A percentile compares a stretch with the other conserved stretches of the same genome.
Conservation (phyloP, 2,113 vertebrate species). For the Cromileptes altivelis region DNA sequence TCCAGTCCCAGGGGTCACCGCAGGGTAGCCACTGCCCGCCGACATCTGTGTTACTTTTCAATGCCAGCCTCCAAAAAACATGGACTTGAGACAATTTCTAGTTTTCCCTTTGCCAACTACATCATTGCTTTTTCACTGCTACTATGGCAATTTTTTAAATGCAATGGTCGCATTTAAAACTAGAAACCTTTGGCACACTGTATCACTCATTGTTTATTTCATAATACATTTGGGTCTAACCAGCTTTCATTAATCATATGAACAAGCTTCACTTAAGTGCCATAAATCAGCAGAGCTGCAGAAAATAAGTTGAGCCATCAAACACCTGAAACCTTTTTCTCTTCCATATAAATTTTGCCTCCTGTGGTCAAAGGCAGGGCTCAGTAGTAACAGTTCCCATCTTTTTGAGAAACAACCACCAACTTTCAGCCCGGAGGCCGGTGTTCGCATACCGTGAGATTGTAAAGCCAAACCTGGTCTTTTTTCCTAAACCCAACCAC, state of each 20-base stretch:
- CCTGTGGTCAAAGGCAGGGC: too few relatives aligned
- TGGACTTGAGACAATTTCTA: conserved; percentile 14
- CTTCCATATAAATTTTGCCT: neutral
- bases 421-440: too few relatives aligned
- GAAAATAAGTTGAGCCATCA: neutral
- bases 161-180: neutral
- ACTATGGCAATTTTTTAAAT: neutral
- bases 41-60: conserved; percentile 68
- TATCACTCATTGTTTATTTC: neutral
- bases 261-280: neutral
- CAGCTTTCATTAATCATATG: neutral
- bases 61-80: conserved; percentile 27
- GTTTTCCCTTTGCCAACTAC: conserved; percentile 17
- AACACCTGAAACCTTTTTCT: neutral
- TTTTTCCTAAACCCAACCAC: too few relatives aligned
- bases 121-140: neutral
- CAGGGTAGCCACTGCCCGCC: conserved; percentile 64
- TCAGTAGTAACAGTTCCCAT: too few relatives aligned
- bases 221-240: neutral
- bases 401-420: too few relatives aligned
- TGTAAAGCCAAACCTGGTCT: too few relatives aligned
- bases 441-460: too few relatives aligned
- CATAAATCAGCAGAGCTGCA: neutral
- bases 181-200: neutral
- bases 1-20: conserved; percentile 66